These are phyloP conservation scores for Trachymyrmex cornetzi DNA, from an alignment of 1,140 invertebrate species.

Conservation along the genomic window DNA sequence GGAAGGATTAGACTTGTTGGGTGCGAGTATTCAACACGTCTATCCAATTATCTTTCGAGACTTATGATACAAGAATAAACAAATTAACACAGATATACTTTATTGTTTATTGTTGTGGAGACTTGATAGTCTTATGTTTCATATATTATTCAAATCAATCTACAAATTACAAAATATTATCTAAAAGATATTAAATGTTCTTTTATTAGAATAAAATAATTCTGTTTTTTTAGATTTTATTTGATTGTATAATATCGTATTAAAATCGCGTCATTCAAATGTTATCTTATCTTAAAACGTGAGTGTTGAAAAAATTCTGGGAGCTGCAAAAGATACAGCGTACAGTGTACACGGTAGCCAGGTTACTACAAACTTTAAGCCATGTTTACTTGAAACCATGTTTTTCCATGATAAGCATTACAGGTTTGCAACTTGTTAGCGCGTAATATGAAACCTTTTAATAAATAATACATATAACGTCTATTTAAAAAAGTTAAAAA, in stretches of 20 bases:
- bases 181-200: not conserved
- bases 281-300: conserved; percentile 12
- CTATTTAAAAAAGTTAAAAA: conserved; percentile 1
- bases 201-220: not conserved
- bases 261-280: not conserved
- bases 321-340: conserved; percentile 1
- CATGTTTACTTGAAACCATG: conserved; percentile 18
- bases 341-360: not conserved
- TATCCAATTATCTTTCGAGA: conserved; percentile 57
- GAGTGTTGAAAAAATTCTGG: conserved; percentile 8
- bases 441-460: conserved; percentile 27
- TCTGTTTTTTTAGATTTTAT: not conserved
- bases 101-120: not conserved
- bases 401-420: conserved; percentile 34
- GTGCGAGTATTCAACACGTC: conserved; percentile 37
- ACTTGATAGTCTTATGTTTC: not conserved
- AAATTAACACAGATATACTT: conserved; percentile 32
- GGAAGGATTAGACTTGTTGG: conserved; percentile 57
- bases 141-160: not conserved
- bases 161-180: not conserved
- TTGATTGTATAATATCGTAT: conserved; percentile 23
- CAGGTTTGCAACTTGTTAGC: not conserved
- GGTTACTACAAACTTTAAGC: not conserved
- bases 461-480: conserved; percentile 7
- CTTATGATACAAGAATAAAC: conserved; percentile 46